These are phyloP conservation scores for Spondyliosoma cantharus DNA, from an alignment of 2,797 vertebrate genomes.

Conservation along the genomic window DNA sequence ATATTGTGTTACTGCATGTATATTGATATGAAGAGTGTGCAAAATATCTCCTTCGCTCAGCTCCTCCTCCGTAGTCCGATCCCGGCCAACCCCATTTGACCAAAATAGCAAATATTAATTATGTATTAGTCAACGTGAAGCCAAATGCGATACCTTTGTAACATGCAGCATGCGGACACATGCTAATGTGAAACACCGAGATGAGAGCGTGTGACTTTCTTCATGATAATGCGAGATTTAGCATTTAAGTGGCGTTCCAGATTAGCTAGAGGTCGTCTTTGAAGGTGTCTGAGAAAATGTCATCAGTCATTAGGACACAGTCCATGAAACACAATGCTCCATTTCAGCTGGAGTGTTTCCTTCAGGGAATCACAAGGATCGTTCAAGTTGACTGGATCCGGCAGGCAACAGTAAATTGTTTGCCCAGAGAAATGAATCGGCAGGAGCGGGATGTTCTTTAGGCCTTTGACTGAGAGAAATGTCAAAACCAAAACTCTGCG, in stretches of 20 bases:
- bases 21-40: neutral
- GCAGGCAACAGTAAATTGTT: constrained; percentile 79
- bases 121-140: neutral
- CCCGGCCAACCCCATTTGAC: neutral
- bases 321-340: constrained; percentile 80
- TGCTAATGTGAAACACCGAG: constrained; percentile 27
- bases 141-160: neutral
- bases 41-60: neutral
- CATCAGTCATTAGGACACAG: constrained; percentile 84
- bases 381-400: constrained; percentile 78
- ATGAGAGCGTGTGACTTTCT: constrained; percentile 48
- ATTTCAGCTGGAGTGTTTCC: constrained; percentile 79
- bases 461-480: constrained; percentile 64
- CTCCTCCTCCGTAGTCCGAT: neutral
- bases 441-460: constrained; percentile 53
- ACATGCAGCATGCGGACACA: constrained; percentile 4
- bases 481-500: constrained; percentile 39
- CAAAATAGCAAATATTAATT: neutral
- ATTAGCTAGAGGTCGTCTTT: constrained; percentile 72
- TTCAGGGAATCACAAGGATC: constrained; percentile 78
- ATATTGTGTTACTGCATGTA: neutral
- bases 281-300: constrained; percentile 78
- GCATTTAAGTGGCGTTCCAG: constrained; percentile 71
- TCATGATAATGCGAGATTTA: constrained; percentile 52
- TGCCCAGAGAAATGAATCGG: constrained; percentile 75